Base-by-base conservation (phyloP, 2,797 vertebrate genomes). In the Danio choprae region DNA sequence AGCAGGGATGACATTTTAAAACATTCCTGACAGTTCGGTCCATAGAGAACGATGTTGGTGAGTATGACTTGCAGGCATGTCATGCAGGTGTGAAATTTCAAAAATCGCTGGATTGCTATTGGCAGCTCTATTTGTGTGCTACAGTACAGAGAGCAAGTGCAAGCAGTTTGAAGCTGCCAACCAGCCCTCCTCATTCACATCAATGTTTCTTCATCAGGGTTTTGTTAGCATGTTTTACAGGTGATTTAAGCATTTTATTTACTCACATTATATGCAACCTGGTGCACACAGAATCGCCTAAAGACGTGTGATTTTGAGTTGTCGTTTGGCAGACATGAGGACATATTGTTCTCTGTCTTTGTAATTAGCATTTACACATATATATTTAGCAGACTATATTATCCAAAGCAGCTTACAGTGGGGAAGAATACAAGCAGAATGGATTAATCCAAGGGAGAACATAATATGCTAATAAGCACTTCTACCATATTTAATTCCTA, bases 1-100 rank as follows among this genome's bases (percentile, higher is more conserved):
- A 6, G 36, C 67, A n/a, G 13, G 18, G 18, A 10, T 50, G 44
- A 62, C 65, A 79, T 16, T 70, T 60, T 70, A 12, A 70, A 51
- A 60, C 22, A 18, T 36, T 10, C 64, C 65, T 78, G 20, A 56
- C 16, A 60, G 64, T 69, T 65, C 51, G 46, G 40, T 20, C 43
- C 11, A 53, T 43, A 8, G 56, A 77, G 20, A 22, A 58, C 80
- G 77, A 1, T 29, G 77, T 60, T n/a, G 18, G 72, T 62, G 67
- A 10, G 84, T 74, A 59, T 69, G 62, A 36, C 55, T 69, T 64
- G 51, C 20, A 80, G 62, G 83, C 77, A 81, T 85, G 87, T 87
- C 82, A 48, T 86, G 77, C 75, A 81, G 85, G 71, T 88, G 84
- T 86, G 79, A 85, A 90, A 90, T 90, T 86, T 89, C 83, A 77